A percentile compares a stretch with the other conserved stretches of the same genome.
Conservation (phyloP, 1,140 invertebrate genomes). For the Meloidogyne exigua region DNA sequence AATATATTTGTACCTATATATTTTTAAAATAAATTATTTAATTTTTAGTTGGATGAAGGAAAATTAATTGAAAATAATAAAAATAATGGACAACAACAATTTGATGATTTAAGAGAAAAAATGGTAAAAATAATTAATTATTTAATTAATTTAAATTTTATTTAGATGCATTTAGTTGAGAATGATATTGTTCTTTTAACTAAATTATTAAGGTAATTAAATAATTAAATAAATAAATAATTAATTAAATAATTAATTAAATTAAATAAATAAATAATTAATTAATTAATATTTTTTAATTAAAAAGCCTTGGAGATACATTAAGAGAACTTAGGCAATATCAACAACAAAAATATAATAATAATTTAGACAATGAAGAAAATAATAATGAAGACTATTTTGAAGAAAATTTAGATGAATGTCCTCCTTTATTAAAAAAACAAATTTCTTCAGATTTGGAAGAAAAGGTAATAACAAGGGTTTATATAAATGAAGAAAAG, state of each 20-base stretch:
- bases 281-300: neutral
- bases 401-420: neutral
- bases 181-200: slow-evolving; percentile 47
- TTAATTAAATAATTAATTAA: neutral
- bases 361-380: neutral
- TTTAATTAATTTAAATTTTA: slow-evolving; percentile 9
- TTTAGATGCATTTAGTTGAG: slow-evolving; percentile 50
- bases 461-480: neutral
- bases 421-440: neutral
- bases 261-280: neutral
- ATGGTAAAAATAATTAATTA: slow-evolving; percentile 29
- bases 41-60: neutral
- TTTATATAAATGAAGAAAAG: slow-evolving; percentile 31
- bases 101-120: slow-evolving; percentile 39
- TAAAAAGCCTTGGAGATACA: slow-evolving; percentile 35
- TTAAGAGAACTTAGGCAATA: slow-evolving; percentile 34
- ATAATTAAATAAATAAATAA: neutral
- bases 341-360: slow-evolving; percentile 23
- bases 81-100: slow-evolving; percentile 21
- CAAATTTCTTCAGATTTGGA: neutral
- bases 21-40: neutral
- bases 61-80: no score
- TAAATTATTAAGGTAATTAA: slow-evolving; percentile 34
- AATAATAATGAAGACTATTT: neutral
- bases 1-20: neutral